phyloP scores from a whole-genome alignment of 2,113 vertebrate genomes.

The Gopherus evgoodei region DNA sequence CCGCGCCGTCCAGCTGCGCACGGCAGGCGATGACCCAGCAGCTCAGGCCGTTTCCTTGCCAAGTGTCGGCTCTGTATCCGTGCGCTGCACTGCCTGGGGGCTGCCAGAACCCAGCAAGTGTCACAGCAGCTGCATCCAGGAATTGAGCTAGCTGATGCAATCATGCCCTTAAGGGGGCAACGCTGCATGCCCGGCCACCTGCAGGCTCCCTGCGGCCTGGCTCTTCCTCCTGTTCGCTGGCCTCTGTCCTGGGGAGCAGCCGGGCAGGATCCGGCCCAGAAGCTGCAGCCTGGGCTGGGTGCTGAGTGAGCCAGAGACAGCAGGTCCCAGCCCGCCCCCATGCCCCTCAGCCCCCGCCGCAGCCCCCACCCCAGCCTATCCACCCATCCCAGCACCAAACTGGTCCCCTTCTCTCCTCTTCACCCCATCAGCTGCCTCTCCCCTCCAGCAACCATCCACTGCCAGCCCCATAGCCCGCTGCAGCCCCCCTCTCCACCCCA shows the following conservation, averaged over 20 bases:
- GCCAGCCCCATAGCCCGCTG: no score
- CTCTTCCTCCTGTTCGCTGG: not conserved
- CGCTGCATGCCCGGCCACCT: not conserved
- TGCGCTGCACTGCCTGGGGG: no score
- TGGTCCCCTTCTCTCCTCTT: no score
- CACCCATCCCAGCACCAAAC: no score
- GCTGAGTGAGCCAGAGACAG: not conserved
- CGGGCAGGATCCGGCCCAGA: not conserved
- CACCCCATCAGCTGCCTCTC: not conserved
- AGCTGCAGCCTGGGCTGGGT: not conserved
- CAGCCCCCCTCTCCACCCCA: no score
- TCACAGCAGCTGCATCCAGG: not conserved
- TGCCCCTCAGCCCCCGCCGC: no score
- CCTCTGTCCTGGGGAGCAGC: not conserved
- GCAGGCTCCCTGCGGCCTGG: no score
- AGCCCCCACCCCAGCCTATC: no score
- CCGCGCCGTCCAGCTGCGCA: not conserved
- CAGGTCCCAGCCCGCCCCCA: not conserved
- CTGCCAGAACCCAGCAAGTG: not conserved
- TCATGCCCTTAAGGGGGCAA: not conserved
- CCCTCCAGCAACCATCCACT: no score
- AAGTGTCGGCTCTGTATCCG: not conserved
- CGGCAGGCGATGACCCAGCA: not conserved
- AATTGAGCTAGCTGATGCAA: not conserved
- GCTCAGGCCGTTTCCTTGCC: not conserved